Evolutionary conservation across 1,140 invertebrate species (phyloP).

Genomic region (Cherax destructor): DNA sequence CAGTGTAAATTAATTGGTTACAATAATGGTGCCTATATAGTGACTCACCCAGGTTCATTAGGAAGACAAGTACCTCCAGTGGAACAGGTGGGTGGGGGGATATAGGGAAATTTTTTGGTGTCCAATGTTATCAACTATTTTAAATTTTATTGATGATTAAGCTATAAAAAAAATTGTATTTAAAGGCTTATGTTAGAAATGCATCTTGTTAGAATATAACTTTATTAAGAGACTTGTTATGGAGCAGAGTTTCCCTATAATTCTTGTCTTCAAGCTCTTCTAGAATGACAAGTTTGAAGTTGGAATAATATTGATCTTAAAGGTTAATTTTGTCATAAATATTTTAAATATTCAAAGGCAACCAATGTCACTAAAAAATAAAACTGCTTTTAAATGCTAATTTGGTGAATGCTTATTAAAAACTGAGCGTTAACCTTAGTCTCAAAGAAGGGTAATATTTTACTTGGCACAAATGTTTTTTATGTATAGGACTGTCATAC

Average conservation of each 20-base stretch:
- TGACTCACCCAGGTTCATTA: neutral
- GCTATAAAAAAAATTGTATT: neutral
- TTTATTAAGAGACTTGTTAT: neutral
- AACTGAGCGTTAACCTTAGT: neutral
- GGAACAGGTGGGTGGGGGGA: neutral
- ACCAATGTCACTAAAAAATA: neutral
- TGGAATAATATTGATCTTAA: neutral
- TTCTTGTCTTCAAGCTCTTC: neutral
- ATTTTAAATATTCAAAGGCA: neutral
- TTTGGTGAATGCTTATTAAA: neutral
- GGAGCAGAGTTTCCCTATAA: neutral
- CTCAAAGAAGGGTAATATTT: neutral
- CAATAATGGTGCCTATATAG: constrained; percentile 3
- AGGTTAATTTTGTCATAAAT: neutral
- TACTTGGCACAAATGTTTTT: constrained; percentile 9
- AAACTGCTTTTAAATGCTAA: neutral
- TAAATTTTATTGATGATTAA: constrained; percentile 19
- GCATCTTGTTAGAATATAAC: neutral
- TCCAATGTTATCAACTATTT: neutral
- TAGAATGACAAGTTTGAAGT: neutral
- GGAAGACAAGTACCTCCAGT: neutral
- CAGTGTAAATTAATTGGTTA: neutral
- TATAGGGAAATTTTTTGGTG: neutral
- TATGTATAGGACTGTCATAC: neutral
- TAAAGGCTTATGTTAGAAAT: neutral